Evolutionary conservation across 2,797 vertebrate genomes (phyloP).

Genomic region (Peromyscus melanophrys): DNA sequence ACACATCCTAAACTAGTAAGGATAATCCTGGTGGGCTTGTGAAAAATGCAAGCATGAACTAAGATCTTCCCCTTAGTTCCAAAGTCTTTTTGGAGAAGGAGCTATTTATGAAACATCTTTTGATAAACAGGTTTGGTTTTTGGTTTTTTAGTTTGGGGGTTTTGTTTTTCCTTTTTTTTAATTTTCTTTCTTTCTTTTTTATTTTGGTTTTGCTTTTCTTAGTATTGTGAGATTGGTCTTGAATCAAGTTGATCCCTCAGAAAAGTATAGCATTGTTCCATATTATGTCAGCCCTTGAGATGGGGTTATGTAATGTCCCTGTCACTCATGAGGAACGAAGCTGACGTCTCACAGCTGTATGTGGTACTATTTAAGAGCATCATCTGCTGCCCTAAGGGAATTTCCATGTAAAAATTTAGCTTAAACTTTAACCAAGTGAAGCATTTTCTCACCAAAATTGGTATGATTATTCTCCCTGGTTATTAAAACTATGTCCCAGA

Average conservation of each 20-base stretch:
- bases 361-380: neutral
- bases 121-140: constrained; percentile 32
- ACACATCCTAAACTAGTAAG: constrained; percentile 19
- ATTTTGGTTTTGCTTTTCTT: neutral
- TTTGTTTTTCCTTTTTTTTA: neutral
- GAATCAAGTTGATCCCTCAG: constrained; percentile 22
- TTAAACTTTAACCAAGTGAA: constrained; percentile 69
- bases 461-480: constrained; percentile 50
- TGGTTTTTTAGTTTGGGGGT: neutral
- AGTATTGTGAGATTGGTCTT: constrained; percentile 27
- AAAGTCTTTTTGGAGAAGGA: constrained; percentile 8
- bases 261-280: neutral
- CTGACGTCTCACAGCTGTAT: neutral
- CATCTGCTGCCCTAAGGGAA: neutral
- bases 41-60: constrained; percentile 30
- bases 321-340: neutral
- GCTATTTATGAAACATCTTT: neutral
- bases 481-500: constrained; percentile 27
- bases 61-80: neutral
- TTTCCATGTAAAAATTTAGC: constrained; percentile 31
- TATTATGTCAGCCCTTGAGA: neutral
- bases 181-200: neutral
- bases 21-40: neutral
- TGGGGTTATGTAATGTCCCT: neutral
- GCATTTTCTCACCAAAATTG: constrained; percentile 65